Percentiles rank a stretch among this genome's conserved stretches.
phyloP scores from a whole-genome alignment of 2,888 invertebrate species.

The Synergus itoensis region DNA sequence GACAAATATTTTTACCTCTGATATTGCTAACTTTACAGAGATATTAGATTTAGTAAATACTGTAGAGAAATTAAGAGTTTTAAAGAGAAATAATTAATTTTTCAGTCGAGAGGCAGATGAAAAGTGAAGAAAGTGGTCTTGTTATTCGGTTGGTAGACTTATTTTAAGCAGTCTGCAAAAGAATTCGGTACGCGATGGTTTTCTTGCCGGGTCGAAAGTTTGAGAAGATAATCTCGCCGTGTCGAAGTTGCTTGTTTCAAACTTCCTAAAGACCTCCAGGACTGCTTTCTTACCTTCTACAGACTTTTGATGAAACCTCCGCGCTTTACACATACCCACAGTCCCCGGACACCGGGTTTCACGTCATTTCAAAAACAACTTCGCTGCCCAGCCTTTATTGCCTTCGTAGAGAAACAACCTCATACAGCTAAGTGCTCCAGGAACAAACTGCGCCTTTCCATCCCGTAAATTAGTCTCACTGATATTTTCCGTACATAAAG shows the following conservation, averaged over 20 bases:
- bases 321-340: constrained; percentile 1
- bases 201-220: constrained; percentile 41
- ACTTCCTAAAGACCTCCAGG: constrained; percentile 52
- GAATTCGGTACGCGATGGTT: not conserved
- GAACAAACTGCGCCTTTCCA: not conserved
- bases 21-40: not conserved
- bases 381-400: constrained; percentile 19
- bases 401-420: constrained; percentile 11
- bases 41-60: no score
- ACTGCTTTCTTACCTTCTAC: constrained; percentile 47
- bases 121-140: not conserved
- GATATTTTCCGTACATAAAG: constrained; percentile 9
- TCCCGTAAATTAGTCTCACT: constrained; percentile 6
- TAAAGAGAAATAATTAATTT: not conserved
- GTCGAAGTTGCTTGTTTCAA: constrained; percentile 50
- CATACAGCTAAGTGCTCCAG: constrained; percentile 16
- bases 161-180: not conserved
- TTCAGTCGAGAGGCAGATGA: not conserved
- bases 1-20: not conserved
- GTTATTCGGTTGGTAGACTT: constrained; percentile 2
- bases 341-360: not conserved
- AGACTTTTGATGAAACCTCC: constrained; percentile 13
- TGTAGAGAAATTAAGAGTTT: not conserved
- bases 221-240: constrained; percentile 52
- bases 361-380: constrained; percentile 34